Evolutionary conservation across 2,888 invertebrate species (phyloP).

Genomic region (Zygaena filipendulae): DNA sequence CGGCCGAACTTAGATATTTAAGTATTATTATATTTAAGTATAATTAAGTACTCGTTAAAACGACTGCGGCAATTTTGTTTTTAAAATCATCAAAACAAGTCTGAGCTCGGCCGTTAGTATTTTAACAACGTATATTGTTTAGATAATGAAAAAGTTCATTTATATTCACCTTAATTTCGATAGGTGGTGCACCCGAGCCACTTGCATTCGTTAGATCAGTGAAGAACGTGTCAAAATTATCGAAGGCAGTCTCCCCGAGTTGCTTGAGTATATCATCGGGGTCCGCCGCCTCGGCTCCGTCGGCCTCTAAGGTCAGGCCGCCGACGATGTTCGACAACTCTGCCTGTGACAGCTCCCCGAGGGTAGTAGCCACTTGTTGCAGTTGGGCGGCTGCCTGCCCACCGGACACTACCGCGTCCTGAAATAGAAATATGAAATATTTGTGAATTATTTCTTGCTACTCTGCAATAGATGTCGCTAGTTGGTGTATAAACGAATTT

Average conservation of each 20-base stretch:
- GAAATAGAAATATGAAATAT: no score
- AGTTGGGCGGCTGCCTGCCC: constrained; percentile 62
- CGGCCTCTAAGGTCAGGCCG: constrained; percentile 62
- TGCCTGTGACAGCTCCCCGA: constrained; percentile 78
- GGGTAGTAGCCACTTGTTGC: constrained; percentile 59
- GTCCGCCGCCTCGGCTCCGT: constrained; percentile 60
- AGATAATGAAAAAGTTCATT: no score
- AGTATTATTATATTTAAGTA: no score
- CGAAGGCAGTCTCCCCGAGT: constrained; percentile 85
- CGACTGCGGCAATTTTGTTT: no score
- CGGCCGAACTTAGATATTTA: no score
- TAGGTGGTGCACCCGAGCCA: constrained; percentile 69
- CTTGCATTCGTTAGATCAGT: constrained; percentile 77
- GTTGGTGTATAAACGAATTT: not conserved
- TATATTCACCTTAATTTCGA: constrained; percentile 75
- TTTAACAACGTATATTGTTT: no score
- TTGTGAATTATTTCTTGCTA: constrained; percentile 4
- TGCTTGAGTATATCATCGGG: constrained; percentile 86
- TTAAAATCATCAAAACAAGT: no score
- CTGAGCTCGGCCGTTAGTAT: no score
- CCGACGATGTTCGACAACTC: constrained; percentile 76
- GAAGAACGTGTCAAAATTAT: constrained; percentile 83
- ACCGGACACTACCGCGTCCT: constrained; percentile 73
- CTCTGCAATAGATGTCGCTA: constrained; percentile 15
- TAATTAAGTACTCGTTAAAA: no score